Base-by-base conservation (phyloP, 2,888 invertebrate genomes). In the Eurytoma californica region DNA sequence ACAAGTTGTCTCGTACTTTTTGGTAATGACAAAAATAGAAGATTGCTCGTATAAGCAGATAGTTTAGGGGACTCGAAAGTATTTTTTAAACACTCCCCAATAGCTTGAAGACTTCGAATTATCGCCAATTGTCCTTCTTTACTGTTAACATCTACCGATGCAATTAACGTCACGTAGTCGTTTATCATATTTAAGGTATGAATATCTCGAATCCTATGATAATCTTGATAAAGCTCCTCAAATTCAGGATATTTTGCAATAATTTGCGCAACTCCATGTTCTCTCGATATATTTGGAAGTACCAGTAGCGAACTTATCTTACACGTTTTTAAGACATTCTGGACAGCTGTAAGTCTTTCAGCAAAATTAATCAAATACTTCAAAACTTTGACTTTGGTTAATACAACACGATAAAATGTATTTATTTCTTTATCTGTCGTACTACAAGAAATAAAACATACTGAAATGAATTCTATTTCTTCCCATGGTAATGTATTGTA, bases 51-150 rank as follows among this genome's bases (percentile, higher is more conserved):
- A 30, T 47, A 28, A 9, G 14, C 60, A 13, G 85, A 84, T 58
- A 85, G 58, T 14, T 84, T 84, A 0, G 85, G 85, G n/a, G 85
- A 84, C 67, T 85, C 83, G 47, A 84, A 47, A 57, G 83, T 84
- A 47, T 84, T 82, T 83, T 84, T 84, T 30, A 86, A 79, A 78
- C 83, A 77, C 77, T 85, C 86, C 1, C 85, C 85, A 67, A 83
- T 82, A 55, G 83, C 65, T 78, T 83, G 84, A 30, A 86, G 77
- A 28, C 60, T 60, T 60, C 84, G 80, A 60, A 63, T 65, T 49
- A 85, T 81, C 30, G 82, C 65, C 68, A 85, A 47, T 28, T 81
- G 80, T 18, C 82, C 84, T 63, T 80, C 72, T 72, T 66, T 80
- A 61, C 74, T 16, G 4, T 63, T 76, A 53, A 61, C 55, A 76